phyloP scores from a whole-genome alignment of 1,140 invertebrate species.

The Hylaeus anthracinus region DNA sequence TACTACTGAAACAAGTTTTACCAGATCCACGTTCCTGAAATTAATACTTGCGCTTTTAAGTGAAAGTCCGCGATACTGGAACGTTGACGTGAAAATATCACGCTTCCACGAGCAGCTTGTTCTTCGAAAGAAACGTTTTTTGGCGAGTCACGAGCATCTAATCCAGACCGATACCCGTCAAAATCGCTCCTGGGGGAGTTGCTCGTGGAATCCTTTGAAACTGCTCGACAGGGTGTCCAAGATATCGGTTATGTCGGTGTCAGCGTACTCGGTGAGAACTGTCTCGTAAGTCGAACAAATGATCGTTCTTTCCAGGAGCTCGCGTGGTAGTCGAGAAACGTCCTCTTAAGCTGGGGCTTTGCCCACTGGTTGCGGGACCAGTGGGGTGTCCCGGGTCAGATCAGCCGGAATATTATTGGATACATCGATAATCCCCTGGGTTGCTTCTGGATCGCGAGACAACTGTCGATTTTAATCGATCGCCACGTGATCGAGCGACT shows the following conservation, averaged over 20 bases:
- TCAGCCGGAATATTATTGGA: constrained; percentile 23
- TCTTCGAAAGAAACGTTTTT: not conserved
- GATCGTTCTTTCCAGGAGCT: constrained; percentile 48
- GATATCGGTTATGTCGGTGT: constrained; percentile 38
- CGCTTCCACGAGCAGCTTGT: not conserved
- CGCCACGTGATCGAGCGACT: not conserved
- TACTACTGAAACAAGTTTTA: too few species aligned
- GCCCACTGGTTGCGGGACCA: constrained; percentile 8
- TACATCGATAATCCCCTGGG: constrained; percentile 34
- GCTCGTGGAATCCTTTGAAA: constrained; percentile 24
- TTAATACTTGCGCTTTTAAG: not conserved
- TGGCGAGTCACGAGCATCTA: constrained; percentile 27
- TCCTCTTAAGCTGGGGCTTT: constrained; percentile 47
- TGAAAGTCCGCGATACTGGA: not conserved
- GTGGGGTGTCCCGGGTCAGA: constrained; percentile 33
- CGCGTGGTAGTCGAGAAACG: constrained; percentile 50
- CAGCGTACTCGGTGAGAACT: constrained; percentile 29
- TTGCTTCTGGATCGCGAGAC: constrained; percentile 24
- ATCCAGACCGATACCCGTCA: constrained; percentile 9
- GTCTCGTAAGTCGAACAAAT: constrained; percentile 52
- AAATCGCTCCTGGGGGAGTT: constrained; percentile 24
- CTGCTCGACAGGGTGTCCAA: constrained; percentile 37
- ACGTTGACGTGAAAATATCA: not conserved
- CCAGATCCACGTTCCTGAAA: not conserved
- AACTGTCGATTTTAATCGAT: constrained; percentile 11